Base-by-base conservation (phyloP, 2,888 invertebrate genomes). In the Antheraea assamensis region DNA sequence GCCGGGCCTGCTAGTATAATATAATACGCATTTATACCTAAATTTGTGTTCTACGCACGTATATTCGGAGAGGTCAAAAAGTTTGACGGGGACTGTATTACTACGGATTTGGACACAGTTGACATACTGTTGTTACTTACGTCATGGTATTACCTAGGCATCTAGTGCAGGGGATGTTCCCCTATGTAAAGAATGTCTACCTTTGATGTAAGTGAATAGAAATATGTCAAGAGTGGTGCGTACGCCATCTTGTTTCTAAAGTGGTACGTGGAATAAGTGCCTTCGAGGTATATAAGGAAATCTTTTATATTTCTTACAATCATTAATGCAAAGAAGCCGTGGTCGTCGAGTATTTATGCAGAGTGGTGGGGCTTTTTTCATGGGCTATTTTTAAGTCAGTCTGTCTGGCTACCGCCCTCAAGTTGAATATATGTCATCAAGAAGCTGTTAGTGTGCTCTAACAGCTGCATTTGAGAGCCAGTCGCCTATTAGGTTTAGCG, bases 181-280 rank as follows among this genome's bases (percentile, higher is more conserved):
- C 86, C 80, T 83, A 80, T 83, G 81, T 82, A 80, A 75, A 80
- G 75, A 74, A 74, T 74, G 75, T 74, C 31, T 74, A 74, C 78
- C 88, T 89, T 88, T 88, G 88, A 88, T 85, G 82, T 86, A 84
- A 85, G 74, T 84, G 87, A 87, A 87, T 85, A 84, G 86, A 88
- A 88, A 86, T 89, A 85, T 89, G 88, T 89, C 88, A 89, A 88
- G 88, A 77, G 79, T 74, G 52, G 74, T 80, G 81, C 81, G 82
- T 82, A 73, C 75, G 81, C 82, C 83, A 83, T 83, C 82, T 84
- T 84, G 81, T 78, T 79, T 78, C 35, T 68, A 35, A 35, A 68
- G 68, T 68, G 68, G 24, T 35, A 35, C 68, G 68, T 68, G 35
- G 35, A 35, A 3, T 35, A 24, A 68, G 68, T 68, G 35, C 21